A percentile compares a stretch with the other conserved stretches of the same genome.
Evolutionary conservation across 2,888 invertebrate genomes (phyloP).

Genomic region (Lobophora halterata): DNA sequence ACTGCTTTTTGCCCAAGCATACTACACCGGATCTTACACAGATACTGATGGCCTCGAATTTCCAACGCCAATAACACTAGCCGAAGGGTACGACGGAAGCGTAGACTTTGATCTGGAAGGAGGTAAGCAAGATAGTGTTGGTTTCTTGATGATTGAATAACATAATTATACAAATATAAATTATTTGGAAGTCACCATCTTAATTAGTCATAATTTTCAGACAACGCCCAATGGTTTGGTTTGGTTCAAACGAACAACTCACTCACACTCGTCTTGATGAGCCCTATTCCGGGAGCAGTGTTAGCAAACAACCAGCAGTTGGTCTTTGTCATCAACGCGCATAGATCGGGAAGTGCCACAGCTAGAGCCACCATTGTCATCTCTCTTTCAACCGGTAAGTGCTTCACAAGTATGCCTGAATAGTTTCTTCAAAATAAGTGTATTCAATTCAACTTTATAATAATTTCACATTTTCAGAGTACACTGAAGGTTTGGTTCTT

Average conservation of each 20-base stretch:
- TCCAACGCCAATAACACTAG: constrained; percentile 15
- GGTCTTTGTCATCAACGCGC: constrained; percentile 28
- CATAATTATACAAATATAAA: too few species aligned
- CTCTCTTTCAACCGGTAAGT: constrained; percentile 16
- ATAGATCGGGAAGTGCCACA: constrained; percentile 18
- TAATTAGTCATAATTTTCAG: constrained; percentile 10
- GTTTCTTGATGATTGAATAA: too few species aligned
- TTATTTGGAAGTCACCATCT: too few species aligned
- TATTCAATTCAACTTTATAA: not conserved
- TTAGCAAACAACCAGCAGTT: constrained; percentile 31
- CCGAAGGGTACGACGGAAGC: constrained; percentile 26
- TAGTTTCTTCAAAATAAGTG: too few species aligned
- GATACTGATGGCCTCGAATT: constrained; percentile 7
- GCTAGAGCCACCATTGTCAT: constrained; percentile 31
- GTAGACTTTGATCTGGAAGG: constrained; percentile 22
- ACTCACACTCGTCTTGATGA: constrained; percentile 20
- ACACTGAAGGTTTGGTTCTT: constrained; percentile 24
- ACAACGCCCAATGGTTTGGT: constrained; percentile 18
- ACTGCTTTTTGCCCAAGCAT: constrained; percentile 16
- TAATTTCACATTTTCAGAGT: constrained; percentile 18
- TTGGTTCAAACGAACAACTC: constrained; percentile 20
- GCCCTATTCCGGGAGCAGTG: constrained; percentile 33
- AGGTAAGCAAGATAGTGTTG: too few species aligned
- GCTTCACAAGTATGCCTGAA: too few species aligned
- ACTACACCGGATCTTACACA: constrained; percentile 17